phyloP scores from a whole-genome alignment of 1,140 invertebrate species.

The Zelostemma sp. region DNA sequence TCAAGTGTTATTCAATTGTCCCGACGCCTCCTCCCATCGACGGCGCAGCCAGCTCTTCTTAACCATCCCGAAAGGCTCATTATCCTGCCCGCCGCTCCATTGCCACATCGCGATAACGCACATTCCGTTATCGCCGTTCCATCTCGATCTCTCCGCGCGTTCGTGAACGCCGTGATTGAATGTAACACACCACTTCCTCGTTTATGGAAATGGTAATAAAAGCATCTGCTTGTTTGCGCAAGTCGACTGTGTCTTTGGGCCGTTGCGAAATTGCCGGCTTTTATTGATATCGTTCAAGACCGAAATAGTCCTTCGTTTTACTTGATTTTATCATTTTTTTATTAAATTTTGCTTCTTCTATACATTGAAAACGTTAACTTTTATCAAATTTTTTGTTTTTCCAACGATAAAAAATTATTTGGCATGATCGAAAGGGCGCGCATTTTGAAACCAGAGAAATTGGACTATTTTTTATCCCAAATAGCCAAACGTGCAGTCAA shows the following conservation, averaged over 20 bases:
- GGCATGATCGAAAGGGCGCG: no score
- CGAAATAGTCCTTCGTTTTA: no score
- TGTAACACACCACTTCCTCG: conserved; percentile 57
- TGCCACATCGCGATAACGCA: conserved; percentile 46
- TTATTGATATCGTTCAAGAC: no score
- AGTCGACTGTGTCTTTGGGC: conserved; percentile 58
- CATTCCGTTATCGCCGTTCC: conserved; percentile 51
- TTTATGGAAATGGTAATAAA: conserved; percentile 55
- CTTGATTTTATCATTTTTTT: no score
- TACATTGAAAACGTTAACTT: no score
- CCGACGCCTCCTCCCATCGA: conserved; percentile 42
- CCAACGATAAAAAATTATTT: no score
- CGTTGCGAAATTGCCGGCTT: not conserved
- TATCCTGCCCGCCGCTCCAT: conserved; percentile 25
- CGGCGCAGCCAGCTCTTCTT: conserved; percentile 22
- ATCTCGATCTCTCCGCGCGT: conserved; percentile 32
- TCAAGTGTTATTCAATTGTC: conserved; percentile 50
- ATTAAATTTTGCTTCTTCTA: no score
- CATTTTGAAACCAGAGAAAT: no score
- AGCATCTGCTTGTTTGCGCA: conserved; percentile 48
- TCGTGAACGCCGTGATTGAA: conserved; percentile 50
- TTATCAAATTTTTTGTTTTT: no score
- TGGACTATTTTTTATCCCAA: no score
- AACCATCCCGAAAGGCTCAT: conserved; percentile 37
- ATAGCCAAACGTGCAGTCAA: no score